These are phyloP conservation scores for Onychorhynchus coronatus DNA, from an alignment of 2,113 vertebrate genomes.

Conservation along the genomic window DNA sequence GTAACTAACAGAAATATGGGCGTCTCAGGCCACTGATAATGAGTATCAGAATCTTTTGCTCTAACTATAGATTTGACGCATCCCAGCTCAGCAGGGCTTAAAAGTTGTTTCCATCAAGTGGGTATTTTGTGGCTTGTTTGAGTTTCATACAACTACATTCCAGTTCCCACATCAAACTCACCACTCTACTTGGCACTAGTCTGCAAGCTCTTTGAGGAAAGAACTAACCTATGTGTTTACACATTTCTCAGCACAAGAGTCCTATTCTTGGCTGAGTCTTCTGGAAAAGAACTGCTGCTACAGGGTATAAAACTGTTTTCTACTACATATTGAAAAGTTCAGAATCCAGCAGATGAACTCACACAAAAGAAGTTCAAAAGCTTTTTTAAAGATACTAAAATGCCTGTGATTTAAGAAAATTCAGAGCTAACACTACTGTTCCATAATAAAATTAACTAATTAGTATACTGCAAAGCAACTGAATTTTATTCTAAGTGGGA, in stretches of 20 bases:
- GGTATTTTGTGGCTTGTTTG: conserved; percentile 5
- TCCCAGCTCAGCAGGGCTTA: background rate
- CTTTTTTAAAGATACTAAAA: background rate
- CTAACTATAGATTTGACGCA: background rate
- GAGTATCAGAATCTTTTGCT: background rate
- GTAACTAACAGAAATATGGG: background rate
- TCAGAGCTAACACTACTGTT: background rate
- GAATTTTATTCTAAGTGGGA: background rate
- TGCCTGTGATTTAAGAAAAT: background rate
- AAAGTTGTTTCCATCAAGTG: background rate
- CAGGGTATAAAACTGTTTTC: background rate
- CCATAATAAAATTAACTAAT: background rate
- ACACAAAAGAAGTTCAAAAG: background rate
- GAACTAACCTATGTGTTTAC: background rate
- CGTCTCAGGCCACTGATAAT: background rate
- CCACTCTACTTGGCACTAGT: background rate
- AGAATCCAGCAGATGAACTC: background rate
- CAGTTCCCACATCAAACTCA: conserved; percentile 48
- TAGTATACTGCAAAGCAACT: background rate
- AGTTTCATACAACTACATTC: background rate
- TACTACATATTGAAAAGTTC: background rate
- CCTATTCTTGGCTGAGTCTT: background rate
- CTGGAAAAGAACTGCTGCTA: background rate
- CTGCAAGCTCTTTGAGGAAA: background rate
- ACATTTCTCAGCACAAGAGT: background rate